Evolutionary conservation across 2,888 invertebrate genomes (phyloP), one percentile per base, ranked within the genome.

Genomic region (Mythimna impura): DNA sequence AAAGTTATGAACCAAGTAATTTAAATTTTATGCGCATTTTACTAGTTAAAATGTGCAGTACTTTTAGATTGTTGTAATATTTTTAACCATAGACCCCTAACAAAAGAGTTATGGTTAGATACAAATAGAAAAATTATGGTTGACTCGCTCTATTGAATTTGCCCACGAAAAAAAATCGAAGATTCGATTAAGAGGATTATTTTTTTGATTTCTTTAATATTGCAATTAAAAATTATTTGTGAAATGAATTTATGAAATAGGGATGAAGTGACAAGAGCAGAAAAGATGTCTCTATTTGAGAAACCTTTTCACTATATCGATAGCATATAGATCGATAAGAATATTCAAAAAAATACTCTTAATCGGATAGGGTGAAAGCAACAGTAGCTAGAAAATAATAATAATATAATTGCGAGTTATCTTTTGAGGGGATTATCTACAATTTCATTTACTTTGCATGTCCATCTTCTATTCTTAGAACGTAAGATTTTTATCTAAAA

Each of bases 401-500:
- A 12, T 20, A 54, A 12, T 20, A 5, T n/a, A 47, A 54, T 34
- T 70, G 43, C 8, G 30, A 14, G 71, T 47, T 22, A 61, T 63
- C 22, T 5, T 57, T 47, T 1, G 6, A 47, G 17, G 2, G 17
- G 17, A 47, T 20, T 47, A 47, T 20, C 47, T 17, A 47, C 17
- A 47, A 47, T 47, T 47, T 20, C 47, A 17, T 17, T 47, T 6
- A 47, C 47, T 47, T 47, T 47, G 22, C 12, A 36, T 47, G 22
- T 52, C 6, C 4, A 66, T 50, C 25, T 40, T 47, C 22, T 22
- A 14, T 52, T 43, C 30, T 30, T 20, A 58, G 0, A 76, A 63
- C 20, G 3, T 7, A 30, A 66, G 79, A 76, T 81, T 68, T 62
- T 58, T 66, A 80, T 81, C 76, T 81, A 10, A 72, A 72, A 76